Evolutionary conservation across 2,888 invertebrate genomes (phyloP), one percentile per base, ranked within the genome.

Genomic region (Nomada fabriciana): DNA sequence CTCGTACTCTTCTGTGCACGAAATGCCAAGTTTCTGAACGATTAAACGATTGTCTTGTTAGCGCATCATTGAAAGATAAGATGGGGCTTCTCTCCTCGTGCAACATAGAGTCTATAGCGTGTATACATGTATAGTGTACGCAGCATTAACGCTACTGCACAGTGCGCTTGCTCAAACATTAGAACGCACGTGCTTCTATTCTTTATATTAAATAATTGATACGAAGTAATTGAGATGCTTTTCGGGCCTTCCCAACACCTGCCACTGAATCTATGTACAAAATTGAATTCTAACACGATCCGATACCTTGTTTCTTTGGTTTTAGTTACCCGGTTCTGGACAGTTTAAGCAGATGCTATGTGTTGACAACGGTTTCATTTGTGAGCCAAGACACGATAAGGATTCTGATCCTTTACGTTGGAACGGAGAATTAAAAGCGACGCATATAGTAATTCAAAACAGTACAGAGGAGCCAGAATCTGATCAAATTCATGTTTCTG

Each of bases 301-400:
- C 20, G 7, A 4, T 36, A 29, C 20, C 25, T 55, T 20, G 52
- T 43, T 65, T 52, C 11, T 76, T 67, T 50, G 15, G 36, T 76
- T 72, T 29, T 87, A 94, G 94, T 83, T 94, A 53, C 92, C 94
- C 13, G 92, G 92, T 63, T 89, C 92, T 2, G 91, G 93, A 5
- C 96, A 97, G 93, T 97, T 97, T 92, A 97, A 97, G 93, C 97
- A 97, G 87, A 97, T 97, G 96, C 94, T 98, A 92, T 98, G 97
- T 92, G 97, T 97, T 83, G 97, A 97, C 92, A 97, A 97, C 93
- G 97, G 97, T 52, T 97, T 97, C 92, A 96, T 97, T 90, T 97
- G 97, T 61, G 96, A 97, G 69, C 95, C 95, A 43, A 94, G 95
- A 59, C 95, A 96, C 36, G 95, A 95, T 52, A 94, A 94, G 60